These are phyloP conservation scores for Circaetus gallicus DNA, from an alignment of 2,113 vertebrate genomes.

Conservation along the genomic window DNA sequence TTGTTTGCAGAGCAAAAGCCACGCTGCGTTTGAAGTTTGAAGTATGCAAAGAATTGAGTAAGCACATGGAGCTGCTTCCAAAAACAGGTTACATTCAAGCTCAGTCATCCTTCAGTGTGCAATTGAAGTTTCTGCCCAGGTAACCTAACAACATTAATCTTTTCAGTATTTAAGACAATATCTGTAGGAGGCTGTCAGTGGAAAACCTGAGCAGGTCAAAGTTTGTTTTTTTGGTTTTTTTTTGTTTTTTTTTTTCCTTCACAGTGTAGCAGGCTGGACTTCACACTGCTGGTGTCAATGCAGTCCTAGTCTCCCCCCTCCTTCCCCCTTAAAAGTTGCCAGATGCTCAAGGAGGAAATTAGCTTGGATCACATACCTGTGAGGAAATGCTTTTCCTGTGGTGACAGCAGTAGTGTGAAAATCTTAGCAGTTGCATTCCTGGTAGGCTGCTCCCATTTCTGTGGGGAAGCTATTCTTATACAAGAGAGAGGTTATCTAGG, in stretches of 20 bases:
- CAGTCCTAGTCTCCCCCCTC: background rate
- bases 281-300: background rate
- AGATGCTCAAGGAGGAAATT: constrained; percentile 55
- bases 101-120: constrained; percentile 77
- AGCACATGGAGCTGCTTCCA: constrained; percentile 87
- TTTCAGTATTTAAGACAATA: background rate
- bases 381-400: background rate
- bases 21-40: constrained; percentile 82
- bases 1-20: constrained; percentile 77
- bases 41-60: constrained; percentile 82
- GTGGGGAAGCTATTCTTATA: background rate
- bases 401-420: background rate
- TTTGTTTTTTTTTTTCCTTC: background rate
- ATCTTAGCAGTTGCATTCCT: background rate
- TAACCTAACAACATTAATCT: constrained; percentile 36
- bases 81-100: constrained; percentile 83
- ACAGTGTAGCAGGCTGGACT: background rate
- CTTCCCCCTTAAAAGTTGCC: background rate
- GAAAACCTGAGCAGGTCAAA: background rate
- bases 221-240: too few relatives aligned
- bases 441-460: background rate
- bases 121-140: constrained; percentile 90
- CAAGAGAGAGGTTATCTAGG: background rate
- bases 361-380: constrained; percentile 23
- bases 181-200: background rate